phyloP scores from a whole-genome alignment of 2,888 invertebrate species.

The Boloria selene region DNA sequence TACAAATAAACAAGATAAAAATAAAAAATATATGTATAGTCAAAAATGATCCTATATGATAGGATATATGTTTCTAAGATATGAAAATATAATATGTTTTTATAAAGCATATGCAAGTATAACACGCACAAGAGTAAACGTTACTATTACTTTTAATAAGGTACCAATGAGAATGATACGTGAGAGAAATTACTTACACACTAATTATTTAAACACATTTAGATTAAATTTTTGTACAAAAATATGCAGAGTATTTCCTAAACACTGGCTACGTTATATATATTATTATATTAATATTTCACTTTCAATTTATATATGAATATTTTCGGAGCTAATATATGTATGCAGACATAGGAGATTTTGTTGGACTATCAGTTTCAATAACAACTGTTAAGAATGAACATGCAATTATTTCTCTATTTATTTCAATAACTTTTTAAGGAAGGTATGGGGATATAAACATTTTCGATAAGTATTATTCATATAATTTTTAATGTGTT shows the following conservation, averaged over 20 bases:
- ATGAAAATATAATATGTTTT: too few relatives aligned
- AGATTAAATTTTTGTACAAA: conserved; percentile 66
- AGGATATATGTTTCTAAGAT: too few relatives aligned
- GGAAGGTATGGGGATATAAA: neutral
- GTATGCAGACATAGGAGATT: conserved; percentile 43
- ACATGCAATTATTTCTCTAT: too few relatives aligned
- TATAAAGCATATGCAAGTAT: neutral
- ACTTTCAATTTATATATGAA: conserved; percentile 44
- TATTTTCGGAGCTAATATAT: conserved; percentile 42
- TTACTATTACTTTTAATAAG: conserved; percentile 49
- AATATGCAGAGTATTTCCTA: conserved; percentile 67
- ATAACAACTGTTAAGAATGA: neutral
- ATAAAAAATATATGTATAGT: too few relatives aligned
- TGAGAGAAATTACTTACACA: conserved; percentile 46
- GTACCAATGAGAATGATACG: conserved; percentile 64
- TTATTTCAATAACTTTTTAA: too few relatives aligned
- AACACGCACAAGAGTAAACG: conserved; percentile 42
- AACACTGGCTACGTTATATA: conserved; percentile 54
- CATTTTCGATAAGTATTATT: neutral
- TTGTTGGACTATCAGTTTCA: conserved; percentile 6
- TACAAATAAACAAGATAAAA: too few relatives aligned
- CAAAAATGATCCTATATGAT: too few relatives aligned
- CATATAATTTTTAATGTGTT: conserved; percentile 3
- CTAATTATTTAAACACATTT: conserved; percentile 50
- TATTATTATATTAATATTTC: conserved; percentile 43